Conservation (phyloP, 2,888 invertebrate genomes). For the Pelosia muscerda region DNA sequence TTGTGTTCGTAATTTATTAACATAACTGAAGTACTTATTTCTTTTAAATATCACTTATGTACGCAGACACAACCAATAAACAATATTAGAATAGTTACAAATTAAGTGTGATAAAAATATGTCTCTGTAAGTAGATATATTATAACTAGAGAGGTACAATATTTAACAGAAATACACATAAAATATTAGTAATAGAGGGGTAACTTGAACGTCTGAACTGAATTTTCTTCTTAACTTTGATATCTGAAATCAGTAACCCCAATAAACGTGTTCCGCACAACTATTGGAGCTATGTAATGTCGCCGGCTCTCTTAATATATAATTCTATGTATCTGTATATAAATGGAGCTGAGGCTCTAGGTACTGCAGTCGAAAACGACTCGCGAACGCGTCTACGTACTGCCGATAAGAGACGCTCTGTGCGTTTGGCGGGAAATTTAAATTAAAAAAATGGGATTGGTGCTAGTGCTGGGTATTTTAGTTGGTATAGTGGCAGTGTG, state of each 20-base stretch:
- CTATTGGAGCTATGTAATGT: slow-evolving; percentile 48
- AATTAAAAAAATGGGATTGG: slow-evolving; percentile 60
- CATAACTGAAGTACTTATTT: too few species aligned
- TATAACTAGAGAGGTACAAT: too few species aligned
- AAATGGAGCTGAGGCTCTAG: slow-evolving; percentile 76
- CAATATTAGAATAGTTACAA: too few species aligned
- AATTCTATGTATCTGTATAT: slow-evolving; percentile 79
- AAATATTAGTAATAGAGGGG: neutral
- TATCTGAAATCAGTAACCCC: neutral
- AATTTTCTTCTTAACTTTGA: neutral
- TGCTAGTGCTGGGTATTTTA: slow-evolving; percentile 56
- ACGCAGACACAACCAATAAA: too few species aligned
- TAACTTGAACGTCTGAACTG: neutral
- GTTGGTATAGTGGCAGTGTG: slow-evolving; percentile 57
- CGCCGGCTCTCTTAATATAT: slow-evolving; percentile 66
- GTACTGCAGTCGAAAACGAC: slow-evolving; percentile 79
- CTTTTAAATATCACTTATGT: too few species aligned
- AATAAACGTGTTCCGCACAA: slow-evolving; percentile 47
- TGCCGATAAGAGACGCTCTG: slow-evolving; percentile 54
- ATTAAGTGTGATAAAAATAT: too few species aligned
- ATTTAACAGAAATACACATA: neutral
- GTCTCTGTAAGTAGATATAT: too few species aligned
- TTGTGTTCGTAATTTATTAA: too few species aligned
- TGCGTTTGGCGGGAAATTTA: slow-evolving; percentile 53
- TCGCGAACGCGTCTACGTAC: slow-evolving; percentile 73